A percentile compares a stretch with the other conserved stretches of the same genome.
phyloP scores from a whole-genome alignment of 2,797 vertebrate genomes.

The Pseudomugil gertrudae region DNA sequence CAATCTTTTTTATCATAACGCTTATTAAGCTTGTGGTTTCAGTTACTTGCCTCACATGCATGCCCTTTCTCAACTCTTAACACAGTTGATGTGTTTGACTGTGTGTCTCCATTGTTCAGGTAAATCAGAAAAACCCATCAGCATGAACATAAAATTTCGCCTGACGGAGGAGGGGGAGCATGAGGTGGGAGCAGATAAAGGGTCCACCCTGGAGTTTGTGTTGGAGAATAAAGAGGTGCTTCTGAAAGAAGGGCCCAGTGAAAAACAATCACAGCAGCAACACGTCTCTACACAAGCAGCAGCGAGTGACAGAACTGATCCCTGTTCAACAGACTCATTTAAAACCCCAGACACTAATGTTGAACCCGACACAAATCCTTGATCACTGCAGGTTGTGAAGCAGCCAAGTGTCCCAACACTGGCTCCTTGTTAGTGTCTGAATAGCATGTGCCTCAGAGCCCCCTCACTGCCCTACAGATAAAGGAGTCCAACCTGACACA shows the following conservation, averaged over 20 bases:
- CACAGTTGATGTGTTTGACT: neutral
- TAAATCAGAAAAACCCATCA: conserved; percentile 67
- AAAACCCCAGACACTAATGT: conserved; percentile 30
- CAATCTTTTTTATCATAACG: neutral
- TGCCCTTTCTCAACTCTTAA: neutral
- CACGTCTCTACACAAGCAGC: conserved; percentile 32
- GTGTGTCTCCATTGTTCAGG: conserved; percentile 48
- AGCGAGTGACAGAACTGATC: conserved; percentile 42
- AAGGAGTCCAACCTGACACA: conserved; percentile 32
- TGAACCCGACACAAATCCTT: conserved; percentile 54
- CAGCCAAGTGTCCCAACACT: conserved; percentile 30
- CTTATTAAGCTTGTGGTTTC: neutral
- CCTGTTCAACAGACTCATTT: conserved; percentile 34
- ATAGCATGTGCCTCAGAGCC: conserved; percentile 47
- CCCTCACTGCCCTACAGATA: conserved; percentile 55
- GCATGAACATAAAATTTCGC: conserved; percentile 82
- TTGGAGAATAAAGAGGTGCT: conserved; percentile 67
- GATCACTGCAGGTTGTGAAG: conserved; percentile 40
- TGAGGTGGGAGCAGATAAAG: conserved; percentile 43
- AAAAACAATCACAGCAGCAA: conserved; percentile 18
- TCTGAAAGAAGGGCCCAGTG: conserved; percentile 41
- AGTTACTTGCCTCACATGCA: neutral
- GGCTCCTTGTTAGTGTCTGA: conserved; percentile 41
- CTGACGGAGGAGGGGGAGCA: conserved; percentile 76
- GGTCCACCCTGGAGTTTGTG: conserved; percentile 77